phyloP scores from a whole-genome alignment of 2,888 invertebrate genomes.

The Cryptus armator region DNA sequence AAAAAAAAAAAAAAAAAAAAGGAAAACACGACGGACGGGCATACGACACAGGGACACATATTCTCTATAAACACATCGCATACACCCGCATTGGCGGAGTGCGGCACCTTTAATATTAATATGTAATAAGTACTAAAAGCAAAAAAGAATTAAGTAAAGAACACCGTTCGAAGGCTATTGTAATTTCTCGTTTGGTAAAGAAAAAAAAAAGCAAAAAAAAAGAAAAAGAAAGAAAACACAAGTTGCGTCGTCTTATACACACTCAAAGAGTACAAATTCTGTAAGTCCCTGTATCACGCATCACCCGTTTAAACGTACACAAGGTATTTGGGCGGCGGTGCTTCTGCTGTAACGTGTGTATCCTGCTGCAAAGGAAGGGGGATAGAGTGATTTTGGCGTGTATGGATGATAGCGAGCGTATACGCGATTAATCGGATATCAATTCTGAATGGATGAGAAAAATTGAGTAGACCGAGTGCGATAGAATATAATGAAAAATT shows the following conservation, averaged over 20 bases:
- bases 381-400: slow-evolving; percentile 17
- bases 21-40: slow-evolving; percentile 52
- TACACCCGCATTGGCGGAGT: slow-evolving; percentile 40
- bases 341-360: slow-evolving; percentile 50
- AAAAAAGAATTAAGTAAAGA: slow-evolving; percentile 58
- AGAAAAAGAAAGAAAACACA: slow-evolving; percentile 11
- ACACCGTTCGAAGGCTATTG: slow-evolving; percentile 50
- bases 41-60: slow-evolving; percentile 62
- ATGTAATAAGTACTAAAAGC: slow-evolving; percentile 74
- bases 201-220: not conserved
- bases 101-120: slow-evolving; percentile 58
- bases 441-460: slow-evolving; percentile 3
- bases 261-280: slow-evolving; percentile 91
- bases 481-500: not conserved
- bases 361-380: slow-evolving; percentile 7
- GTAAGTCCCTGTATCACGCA: slow-evolving; percentile 86
- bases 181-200: slow-evolving; percentile 70
- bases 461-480: slow-evolving; percentile 2
- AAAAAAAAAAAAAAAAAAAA: slow-evolving; percentile 50
- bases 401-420: slow-evolving; percentile 29
- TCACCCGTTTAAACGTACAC: slow-evolving; percentile 65
- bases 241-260: slow-evolving; percentile 74
- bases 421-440: not conserved
- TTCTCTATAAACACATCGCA: slow-evolving; percentile 45
- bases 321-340: slow-evolving; percentile 49